A percentile compares a stretch with the other conserved stretches of the same genome.
Evolutionary conservation across 2,888 invertebrate genomes (phyloP).

Genomic region (Ditylenchus weischeri): DNA sequence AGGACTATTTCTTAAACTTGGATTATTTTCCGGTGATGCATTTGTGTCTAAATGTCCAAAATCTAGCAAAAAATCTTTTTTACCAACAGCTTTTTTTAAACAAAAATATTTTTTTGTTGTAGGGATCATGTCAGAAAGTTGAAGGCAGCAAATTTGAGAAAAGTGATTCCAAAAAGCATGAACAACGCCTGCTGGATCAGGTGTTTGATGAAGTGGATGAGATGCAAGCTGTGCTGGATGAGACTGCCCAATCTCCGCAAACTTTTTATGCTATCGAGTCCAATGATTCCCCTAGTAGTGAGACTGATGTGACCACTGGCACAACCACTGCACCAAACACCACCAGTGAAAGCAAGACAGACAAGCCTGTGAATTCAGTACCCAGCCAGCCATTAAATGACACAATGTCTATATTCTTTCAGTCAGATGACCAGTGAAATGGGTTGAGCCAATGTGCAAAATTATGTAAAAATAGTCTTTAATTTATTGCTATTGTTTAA

Average conservation of each 20-base stretch:
- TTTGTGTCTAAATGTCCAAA: neutral
- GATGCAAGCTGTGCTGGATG: neutral
- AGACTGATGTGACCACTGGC: neutral
- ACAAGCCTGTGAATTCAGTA: neutral
- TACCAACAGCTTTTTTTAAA: conserved; percentile 8
- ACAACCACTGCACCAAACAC: neutral
- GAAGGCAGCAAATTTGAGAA: conserved; percentile 42
- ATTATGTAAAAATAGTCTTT: too few relatives aligned
- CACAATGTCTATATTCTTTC: conserved; percentile 4
- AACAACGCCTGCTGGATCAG: conserved; percentile 7
- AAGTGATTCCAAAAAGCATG: neutral
- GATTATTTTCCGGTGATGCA: conserved; percentile 12
- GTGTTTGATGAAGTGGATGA: conserved; percentile 5
- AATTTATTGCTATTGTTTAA: too few relatives aligned
- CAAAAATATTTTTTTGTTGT: neutral
- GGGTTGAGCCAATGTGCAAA: too few relatives aligned
- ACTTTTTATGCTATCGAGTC: conserved; percentile 6
- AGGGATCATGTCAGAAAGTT: conserved; percentile 42
- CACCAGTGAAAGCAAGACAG: neutral
- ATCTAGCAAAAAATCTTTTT: conserved; percentile 17
- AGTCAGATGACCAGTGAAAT: neutral
- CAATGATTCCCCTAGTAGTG: neutral
- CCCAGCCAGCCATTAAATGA: conserved; percentile 1
- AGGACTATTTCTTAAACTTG: neutral
- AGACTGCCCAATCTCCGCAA: neutral